Conservation (phyloP, 2,113 vertebrate species). For the Leptosomus discolor region DNA sequence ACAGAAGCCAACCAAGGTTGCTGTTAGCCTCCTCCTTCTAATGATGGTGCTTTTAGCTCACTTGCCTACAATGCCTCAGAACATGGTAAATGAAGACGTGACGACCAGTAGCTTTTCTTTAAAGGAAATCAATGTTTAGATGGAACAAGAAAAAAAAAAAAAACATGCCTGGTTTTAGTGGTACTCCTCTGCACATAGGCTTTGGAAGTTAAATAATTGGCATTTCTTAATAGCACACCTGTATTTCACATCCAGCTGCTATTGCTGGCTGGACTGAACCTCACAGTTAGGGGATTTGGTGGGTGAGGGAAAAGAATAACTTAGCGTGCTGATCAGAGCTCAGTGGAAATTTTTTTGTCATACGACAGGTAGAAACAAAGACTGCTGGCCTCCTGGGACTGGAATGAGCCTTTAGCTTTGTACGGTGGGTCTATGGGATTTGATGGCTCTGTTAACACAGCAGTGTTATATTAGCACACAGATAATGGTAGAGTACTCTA, state of each 20-base stretch:
- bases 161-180: neutral
- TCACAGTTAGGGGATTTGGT: neutral
- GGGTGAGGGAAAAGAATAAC: neutral
- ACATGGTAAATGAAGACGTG: neutral
- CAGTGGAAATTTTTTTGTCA: neutral
- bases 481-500: neutral
- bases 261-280: neutral
- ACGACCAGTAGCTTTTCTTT: neutral
- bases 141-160: neutral
- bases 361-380: neutral
- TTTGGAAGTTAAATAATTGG: neutral
- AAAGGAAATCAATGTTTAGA: neutral
- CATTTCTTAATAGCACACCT: neutral
- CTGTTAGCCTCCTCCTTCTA: neutral
- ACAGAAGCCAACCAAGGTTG: neutral
- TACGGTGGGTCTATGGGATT: neutral
- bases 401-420: neutral
- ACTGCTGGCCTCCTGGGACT: neutral
- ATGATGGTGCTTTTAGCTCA: neutral
- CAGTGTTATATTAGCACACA: neutral
- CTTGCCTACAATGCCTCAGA: accelerated
- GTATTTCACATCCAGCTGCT: neutral
- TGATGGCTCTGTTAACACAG: neutral
- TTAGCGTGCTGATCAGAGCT: neutral
- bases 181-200: neutral